phyloP scores from a whole-genome alignment of 2,113 vertebrate species.

The Larimichthys crocea region DNA sequence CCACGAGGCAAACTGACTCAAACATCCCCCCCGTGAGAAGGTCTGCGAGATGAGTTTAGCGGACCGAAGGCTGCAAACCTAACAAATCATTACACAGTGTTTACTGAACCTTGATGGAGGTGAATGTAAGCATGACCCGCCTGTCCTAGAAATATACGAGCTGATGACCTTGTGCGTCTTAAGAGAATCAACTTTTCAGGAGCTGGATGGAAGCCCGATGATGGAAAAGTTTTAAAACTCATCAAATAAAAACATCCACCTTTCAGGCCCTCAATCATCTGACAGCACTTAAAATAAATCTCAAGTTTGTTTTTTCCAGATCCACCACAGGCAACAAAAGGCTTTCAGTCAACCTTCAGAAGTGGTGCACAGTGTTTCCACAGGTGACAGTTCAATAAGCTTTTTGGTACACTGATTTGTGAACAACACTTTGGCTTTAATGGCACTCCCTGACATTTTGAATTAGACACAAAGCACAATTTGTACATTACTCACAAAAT shows the following conservation, averaged over 20 bases:
- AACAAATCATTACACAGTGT: conserved; percentile 30
- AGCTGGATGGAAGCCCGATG: background rate
- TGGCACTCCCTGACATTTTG: conserved; percentile 46
- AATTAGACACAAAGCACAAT: conserved; percentile 12
- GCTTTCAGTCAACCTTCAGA: background rate
- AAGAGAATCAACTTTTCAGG: background rate
- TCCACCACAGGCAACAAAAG: background rate
- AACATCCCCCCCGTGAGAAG: background rate
- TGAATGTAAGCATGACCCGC: conserved; percentile 18
- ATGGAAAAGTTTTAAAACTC: background rate
- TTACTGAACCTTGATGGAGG: conserved; percentile 33
- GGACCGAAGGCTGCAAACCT: background rate
- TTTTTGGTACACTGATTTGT: background rate
- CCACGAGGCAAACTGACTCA: background rate
- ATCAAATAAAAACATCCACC: background rate
- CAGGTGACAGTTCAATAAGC: conserved; percentile 31
- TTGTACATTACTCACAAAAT: conserved; percentile 8
- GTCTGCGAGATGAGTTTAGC: background rate
- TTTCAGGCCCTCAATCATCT: background rate
- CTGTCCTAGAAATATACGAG: background rate
- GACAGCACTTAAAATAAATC: conserved; percentile 3
- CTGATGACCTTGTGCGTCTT: background rate
- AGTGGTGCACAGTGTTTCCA: background rate
- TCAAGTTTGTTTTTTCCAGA: background rate
- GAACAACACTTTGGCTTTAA: conserved; percentile 20